phyloP scores from a whole-genome alignment of 1,140 invertebrate species.

The Zaprionus davidi region DNA sequence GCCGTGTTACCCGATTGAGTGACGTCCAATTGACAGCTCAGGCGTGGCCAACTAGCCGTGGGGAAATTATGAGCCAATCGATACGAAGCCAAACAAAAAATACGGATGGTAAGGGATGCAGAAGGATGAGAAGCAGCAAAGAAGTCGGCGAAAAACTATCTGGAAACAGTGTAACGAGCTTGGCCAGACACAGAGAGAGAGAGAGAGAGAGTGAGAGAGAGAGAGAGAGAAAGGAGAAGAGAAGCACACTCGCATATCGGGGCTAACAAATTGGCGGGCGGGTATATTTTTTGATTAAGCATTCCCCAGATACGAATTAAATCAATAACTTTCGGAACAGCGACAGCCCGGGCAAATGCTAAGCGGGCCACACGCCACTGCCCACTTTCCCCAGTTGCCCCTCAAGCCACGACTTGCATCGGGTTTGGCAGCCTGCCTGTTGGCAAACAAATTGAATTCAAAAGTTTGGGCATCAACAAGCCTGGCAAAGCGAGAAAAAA shows the following conservation, averaged over 20 bases:
- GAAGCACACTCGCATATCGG: constrained; percentile 35
- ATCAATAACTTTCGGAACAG: constrained; percentile 70
- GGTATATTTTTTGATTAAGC: constrained; percentile 75
- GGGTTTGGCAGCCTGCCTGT: constrained; percentile 48
- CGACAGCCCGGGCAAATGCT: constrained; percentile 43
- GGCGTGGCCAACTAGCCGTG: constrained; percentile 35
- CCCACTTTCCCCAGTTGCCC: not conserved
- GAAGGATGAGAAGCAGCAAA: not conserved
- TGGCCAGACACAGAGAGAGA: constrained; percentile 24
- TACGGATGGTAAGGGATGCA: not conserved
- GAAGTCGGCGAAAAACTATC: constrained; percentile 28
- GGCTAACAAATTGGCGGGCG: constrained; percentile 53
- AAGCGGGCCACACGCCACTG: constrained; percentile 20
- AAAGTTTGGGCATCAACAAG: constrained; percentile 44
- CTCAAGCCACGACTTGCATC: not conserved
- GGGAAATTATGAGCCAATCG: constrained; percentile 52
- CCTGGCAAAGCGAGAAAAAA: constrained; percentile 7
- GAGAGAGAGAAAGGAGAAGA: not conserved
- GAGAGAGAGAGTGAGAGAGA: not conserved
- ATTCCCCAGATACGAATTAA: constrained; percentile 80
- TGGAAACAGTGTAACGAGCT: constrained; percentile 21
- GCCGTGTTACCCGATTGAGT: constrained; percentile 14
- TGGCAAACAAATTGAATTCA: constrained; percentile 76
- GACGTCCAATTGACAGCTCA: constrained; percentile 35
- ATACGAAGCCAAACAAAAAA: constrained; percentile 30